Evolutionary conservation across 2,888 invertebrate species (phyloP), one percentile per base, ranked within the genome.

Genomic region (Pyrgus malvae): DNA sequence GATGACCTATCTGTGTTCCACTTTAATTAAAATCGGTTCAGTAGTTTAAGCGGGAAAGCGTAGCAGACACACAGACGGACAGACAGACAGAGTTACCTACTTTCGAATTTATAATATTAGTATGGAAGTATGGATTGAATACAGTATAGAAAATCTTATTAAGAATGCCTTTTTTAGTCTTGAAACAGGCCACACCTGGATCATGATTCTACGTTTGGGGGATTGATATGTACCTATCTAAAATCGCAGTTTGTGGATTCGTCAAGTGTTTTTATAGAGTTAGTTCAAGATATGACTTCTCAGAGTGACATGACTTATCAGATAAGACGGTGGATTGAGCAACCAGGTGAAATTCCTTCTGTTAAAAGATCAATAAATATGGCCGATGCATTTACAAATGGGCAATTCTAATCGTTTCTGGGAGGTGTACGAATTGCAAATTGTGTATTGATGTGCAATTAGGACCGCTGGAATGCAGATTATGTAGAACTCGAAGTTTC

Each of bases 391-490:
- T 21, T 49, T 49, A 41, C 27, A 29, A 38, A 48, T 49, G 21
- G 21, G 3, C 51, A 25, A 37, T 51, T 42, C 35, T 37, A 51
- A 49, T 49, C 40, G 29, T n/a, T 49, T 37, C 40, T 49, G 21
- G 2, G 46, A 40, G 49, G 23, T 25, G 27, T 44, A 27, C 16
- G 33, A 50, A 35, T 23, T 44, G 37, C 27, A 44, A 51, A 51
- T 44, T 27, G 9, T 19, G 14, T 37, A 17, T 42, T 37, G 35
- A 51, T 51, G 48, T 40, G 37, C 44, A 44, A 51, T 44, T 51
- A 51, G 50, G 50, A 35, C 12, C 42, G 16, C 17, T 17, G 42
- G 51, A 51, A 51, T 51, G 51, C 42, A 51, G 42, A 51, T 38
- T 38, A 19, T 37, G 35, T 41, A 21, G 7, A 12, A 21, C 35